These are phyloP conservation scores for Stigmatopora nigra DNA, from an alignment of 2,113 vertebrate species.

Conservation along the genomic window DNA sequence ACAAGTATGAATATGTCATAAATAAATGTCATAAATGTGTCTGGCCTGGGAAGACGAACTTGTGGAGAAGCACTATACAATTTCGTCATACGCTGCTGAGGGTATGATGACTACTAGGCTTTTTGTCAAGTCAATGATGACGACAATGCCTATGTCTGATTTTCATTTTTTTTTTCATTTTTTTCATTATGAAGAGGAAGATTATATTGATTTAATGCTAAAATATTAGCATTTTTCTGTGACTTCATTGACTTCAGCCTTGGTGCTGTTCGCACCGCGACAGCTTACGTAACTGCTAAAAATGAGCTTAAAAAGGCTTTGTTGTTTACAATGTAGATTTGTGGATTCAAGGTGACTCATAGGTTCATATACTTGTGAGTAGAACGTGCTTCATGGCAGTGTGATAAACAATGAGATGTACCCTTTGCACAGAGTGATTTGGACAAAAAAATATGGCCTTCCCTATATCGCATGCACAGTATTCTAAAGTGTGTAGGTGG, in stretches of 20 bases:
- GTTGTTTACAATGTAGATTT: constrained; percentile 6
- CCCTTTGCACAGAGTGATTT: constrained; percentile 3
- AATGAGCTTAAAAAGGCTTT: not conserved
- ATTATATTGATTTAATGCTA: constrained; percentile 9
- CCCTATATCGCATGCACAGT: not conserved
- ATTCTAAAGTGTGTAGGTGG: constrained; percentile 23
- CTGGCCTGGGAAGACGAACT: no score
- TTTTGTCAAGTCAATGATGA: no score
- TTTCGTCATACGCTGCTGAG: no score
- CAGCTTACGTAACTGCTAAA: not conserved
- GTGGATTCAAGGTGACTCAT: constrained; percentile 12
- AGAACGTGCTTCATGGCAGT: constrained; percentile 27
- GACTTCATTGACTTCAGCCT: not conserved
- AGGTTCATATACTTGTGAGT: constrained; percentile 36
- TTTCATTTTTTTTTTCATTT: no score
- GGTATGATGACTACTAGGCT: no score
- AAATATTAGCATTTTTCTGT: not conserved
- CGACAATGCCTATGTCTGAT: no score
- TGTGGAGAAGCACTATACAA: no score
- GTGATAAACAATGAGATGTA: constrained; percentile 19
- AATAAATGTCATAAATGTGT: no score
- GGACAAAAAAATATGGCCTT: constrained; percentile 1
- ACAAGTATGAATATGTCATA: no score
- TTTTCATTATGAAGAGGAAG: not conserved
- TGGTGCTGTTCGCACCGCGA: not conserved